Evolutionary conservation across 2,888 invertebrate genomes (phyloP).

Genomic region (Phania funesta): DNA sequence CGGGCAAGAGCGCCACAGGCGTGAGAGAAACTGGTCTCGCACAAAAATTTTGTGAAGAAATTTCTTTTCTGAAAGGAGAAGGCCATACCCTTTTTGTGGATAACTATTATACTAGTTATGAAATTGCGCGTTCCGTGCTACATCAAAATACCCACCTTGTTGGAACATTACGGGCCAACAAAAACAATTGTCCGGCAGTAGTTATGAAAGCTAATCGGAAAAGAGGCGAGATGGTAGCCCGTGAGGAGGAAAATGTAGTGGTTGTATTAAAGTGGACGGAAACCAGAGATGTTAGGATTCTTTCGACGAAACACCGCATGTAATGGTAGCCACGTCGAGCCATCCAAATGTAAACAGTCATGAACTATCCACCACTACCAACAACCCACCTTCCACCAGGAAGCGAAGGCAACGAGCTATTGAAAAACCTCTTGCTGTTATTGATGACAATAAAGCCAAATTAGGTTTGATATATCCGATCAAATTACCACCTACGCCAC

Average conservation of each 20-base stretch:
- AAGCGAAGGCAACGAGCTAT: slow-evolving; percentile 47
- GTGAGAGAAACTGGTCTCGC: slow-evolving; percentile 44
- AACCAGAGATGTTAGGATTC: slow-evolving; percentile 72
- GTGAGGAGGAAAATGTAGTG: slow-evolving; percentile 73
- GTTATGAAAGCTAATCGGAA: slow-evolving; percentile 51
- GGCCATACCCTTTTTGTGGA: slow-evolving; percentile 27
- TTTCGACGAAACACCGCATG: slow-evolving; percentile 74
- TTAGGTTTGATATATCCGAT: slow-evolving; percentile 72
- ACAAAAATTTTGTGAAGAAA: slow-evolving; percentile 27
- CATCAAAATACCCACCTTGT: slow-evolving; percentile 42
- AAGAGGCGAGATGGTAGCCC: slow-evolving; percentile 68
- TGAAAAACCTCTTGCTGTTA: slow-evolving; percentile 70
- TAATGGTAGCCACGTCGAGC: slow-evolving; percentile 63
- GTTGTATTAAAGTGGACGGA: slow-evolving; percentile 73
- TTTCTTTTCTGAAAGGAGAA: slow-evolving; percentile 14
- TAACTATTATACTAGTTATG: slow-evolving; percentile 30
- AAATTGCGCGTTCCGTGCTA: slow-evolving; percentile 19
- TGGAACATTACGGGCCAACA: slow-evolving; percentile 55
- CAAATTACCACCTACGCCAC: slow-evolving; percentile 73
- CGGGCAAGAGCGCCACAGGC: too few species aligned
- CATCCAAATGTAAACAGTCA: slow-evolving; percentile 44
- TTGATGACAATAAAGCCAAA: slow-evolving; percentile 73
- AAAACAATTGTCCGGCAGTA: slow-evolving; percentile 22
- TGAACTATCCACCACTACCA: slow-evolving; percentile 56
- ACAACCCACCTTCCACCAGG: slow-evolving; percentile 51